Evolutionary conservation across 1,140 invertebrate genomes (phyloP), one percentile per base, ranked within the genome.

Genomic region (Pseudomyrmex cubaensis): DNA sequence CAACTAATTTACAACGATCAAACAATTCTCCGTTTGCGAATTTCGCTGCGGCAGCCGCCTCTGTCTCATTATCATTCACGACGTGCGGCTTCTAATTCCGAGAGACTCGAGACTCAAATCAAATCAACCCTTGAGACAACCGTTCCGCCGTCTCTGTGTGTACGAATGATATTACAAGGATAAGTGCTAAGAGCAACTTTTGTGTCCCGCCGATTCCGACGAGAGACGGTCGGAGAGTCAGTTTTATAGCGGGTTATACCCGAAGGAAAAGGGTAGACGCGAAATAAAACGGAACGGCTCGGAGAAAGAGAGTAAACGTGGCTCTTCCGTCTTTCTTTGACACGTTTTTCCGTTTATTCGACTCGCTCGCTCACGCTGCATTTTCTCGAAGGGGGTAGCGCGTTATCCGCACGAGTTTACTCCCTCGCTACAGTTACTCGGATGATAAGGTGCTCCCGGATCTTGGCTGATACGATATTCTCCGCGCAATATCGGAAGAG

Each of bases 131-230:
- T 56, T 46, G 48, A 12, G 44, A 17, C n/a, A 4, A 35, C 64
- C n/a, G n/a, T 17, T 62, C 5, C 20, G 5, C 59, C 20, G 17
- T 62, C 35, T 12, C 20, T 59, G 17, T 78, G 46, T 5, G 15
- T 25, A 22, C 52, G 52, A 8, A 59, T 10, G 15, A 70, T 69
- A 48, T 15, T 10, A 48, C 64, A 56, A 64, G 78, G 83, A 88
- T 86, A 89, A 90, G 85, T 86, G 90, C 84, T 78, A 85, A 90
- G 89, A 89, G 85, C 66, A 90, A 89, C 89, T 91, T 91, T 84
- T 85, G 77, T 85, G 77, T 84, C 50, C 72, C 64, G 62, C 59
- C 35, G 35, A 35, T 35, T 5, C 25, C 25, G n/a, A 54, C 52
- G 59, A 44, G 15, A 13, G 4, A 20, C 50, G 17, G 5, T 35